These are phyloP conservation scores for Limnephilus auricula DNA, from an alignment of 2,888 invertebrate species.

Conservation along the genomic window DNA sequence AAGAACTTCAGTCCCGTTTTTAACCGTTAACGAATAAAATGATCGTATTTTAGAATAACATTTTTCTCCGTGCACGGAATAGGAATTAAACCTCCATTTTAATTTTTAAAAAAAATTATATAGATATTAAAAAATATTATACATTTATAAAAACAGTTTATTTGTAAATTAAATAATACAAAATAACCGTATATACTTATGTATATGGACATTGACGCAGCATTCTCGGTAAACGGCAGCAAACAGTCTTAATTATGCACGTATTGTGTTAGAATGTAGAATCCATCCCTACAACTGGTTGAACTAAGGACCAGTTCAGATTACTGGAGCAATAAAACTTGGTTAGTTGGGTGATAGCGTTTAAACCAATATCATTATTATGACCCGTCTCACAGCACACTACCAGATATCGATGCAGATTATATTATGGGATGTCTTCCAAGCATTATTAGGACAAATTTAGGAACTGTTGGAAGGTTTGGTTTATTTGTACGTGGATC, in stretches of 20 bases:
- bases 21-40: too few species aligned
- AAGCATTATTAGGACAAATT: not conserved
- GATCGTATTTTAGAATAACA: too few species aligned
- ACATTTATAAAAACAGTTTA: too few species aligned
- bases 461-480: not conserved
- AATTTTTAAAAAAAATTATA: too few species aligned
- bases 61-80: too few species aligned
- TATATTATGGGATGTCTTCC: not conserved
- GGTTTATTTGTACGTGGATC: not conserved
- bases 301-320: conserved; percentile 2
- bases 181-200: too few species aligned
- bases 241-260: not conserved
- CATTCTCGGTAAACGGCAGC: not conserved
- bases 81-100: too few species aligned
- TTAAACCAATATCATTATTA: not conserved
- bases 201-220: not conserved
- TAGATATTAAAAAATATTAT: too few species aligned
- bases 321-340: not conserved
- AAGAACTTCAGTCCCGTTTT: too few species aligned
- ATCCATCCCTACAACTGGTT: not conserved
- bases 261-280: not conserved
- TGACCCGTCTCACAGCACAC: not conserved
- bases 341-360: not conserved
- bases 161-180: too few species aligned
- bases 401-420: not conserved